Conservation (phyloP, 2,888 invertebrate genomes). For the Junonia oenone region DNA sequence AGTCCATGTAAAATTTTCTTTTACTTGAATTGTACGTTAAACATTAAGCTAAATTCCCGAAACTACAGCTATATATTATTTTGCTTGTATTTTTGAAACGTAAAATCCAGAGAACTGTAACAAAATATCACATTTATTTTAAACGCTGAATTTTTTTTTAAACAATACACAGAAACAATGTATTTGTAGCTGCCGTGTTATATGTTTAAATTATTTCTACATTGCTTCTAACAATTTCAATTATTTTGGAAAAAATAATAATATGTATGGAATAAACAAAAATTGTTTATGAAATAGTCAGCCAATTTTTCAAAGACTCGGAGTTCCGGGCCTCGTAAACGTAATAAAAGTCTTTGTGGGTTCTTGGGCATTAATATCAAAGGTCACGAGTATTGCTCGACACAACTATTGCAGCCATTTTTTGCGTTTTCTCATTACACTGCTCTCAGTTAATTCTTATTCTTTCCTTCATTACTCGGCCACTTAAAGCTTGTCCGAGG, state of each 20-base stretch:
- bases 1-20: too few species aligned
- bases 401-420: constrained; percentile 22
- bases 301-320: neutral
- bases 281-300: constrained; percentile 7
- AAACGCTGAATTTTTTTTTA: neutral
- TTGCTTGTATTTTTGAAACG: neutral
- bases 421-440: constrained; percentile 33
- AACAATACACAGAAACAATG: neutral
- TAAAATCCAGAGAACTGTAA: neutral
- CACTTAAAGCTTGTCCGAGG: constrained; percentile 40
- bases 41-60: too few species aligned
- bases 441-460: constrained; percentile 29
- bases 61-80: neutral
- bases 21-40: too few species aligned
- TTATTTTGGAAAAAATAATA: constrained; percentile 41
- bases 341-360: constrained; percentile 21
- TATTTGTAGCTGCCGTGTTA: neutral
- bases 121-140: neutral
- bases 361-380: constrained; percentile 26
- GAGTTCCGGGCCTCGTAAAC: constrained; percentile 6
- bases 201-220: neutral
- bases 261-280: constrained; percentile 40
- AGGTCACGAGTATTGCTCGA: constrained; percentile 21
- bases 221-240: constrained; percentile 2
- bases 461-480: constrained; percentile 36